Conservation (phyloP, 2,797 vertebrate genomes). For the Leontocebus nigricollis region DNA sequence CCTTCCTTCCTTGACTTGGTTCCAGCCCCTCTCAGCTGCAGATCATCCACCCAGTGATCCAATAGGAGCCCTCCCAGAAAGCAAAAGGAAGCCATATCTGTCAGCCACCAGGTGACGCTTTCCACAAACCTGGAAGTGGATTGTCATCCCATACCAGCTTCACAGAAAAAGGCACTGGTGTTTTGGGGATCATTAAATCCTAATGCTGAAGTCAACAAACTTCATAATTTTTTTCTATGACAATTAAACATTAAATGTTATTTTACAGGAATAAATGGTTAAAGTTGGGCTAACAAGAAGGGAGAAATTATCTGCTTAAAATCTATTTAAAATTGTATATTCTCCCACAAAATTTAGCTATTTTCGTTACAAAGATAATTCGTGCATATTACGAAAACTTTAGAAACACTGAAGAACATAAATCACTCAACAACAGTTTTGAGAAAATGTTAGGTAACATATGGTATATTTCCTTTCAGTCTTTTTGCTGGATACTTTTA, state of each 20-base stretch:
- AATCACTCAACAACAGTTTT: conserved; percentile 37
- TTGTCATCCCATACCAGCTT: no score
- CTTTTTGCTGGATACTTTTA: not conserved
- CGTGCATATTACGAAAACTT: conserved; percentile 12
- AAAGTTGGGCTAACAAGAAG: not conserved
- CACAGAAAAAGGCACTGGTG: not conserved
- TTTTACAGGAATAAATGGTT: not conserved
- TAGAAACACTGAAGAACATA: conserved; percentile 3
- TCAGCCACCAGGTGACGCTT: not conserved
- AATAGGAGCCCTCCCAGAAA: not conserved
- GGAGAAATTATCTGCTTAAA: not conserved
- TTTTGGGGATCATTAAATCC: not conserved
- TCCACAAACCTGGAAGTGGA: not conserved
- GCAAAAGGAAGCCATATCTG: not conserved
- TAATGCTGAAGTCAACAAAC: not conserved
- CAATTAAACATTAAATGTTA: not conserved
- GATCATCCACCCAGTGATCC: no score
- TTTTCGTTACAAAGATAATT: conserved; percentile 15
- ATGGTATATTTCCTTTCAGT: conserved; percentile 29
- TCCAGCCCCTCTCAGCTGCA: not conserved
- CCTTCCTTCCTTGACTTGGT: not conserved
- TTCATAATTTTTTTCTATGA: not conserved
- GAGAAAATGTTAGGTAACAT: conserved; percentile 32
- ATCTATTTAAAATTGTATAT: not conserved
- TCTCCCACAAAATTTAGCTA: not conserved